Percentiles rank a stretch among this genome's conserved stretches.
These are phyloP conservation scores for Amia ocellicauda DNA, from an alignment of 2,113 vertebrate species.

Conservation along the genomic window DNA sequence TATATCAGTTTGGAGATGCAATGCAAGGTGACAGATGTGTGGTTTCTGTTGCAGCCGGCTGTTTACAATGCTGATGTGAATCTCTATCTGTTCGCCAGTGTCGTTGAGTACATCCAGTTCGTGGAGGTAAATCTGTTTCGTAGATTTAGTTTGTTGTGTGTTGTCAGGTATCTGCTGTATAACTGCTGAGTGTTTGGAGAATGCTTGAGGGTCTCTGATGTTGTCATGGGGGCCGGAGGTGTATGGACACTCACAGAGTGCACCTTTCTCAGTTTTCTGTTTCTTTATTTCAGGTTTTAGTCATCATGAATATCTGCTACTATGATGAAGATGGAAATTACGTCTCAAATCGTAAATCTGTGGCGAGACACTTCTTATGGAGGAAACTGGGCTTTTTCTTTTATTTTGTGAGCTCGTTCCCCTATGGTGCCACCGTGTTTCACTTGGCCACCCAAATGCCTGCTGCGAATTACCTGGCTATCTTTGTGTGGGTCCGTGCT, in stretches of 20 bases:
- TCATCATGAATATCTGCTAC: conserved; percentile 30
- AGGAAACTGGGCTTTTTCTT: conserved; percentile 25
- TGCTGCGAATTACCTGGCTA: neutral
- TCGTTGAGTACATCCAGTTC: conserved; percentile 21
- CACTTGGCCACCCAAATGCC: neutral
- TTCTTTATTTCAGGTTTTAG: conserved; percentile 17
- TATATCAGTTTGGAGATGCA: too few species aligned
- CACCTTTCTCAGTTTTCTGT: neutral
- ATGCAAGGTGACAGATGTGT: too few species aligned
- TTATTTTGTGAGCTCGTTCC: conserved; percentile 26
- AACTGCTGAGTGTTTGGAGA: neutral
- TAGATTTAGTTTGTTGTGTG: neutral
- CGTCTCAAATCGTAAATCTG: conserved; percentile 23
- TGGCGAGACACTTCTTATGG: conserved; percentile 19
- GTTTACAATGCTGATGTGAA: neutral
- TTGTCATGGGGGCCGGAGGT: too few species aligned
- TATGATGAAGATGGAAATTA: conserved; percentile 22
- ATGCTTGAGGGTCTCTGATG: too few species aligned
- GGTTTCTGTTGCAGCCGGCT: conserved; percentile 1
- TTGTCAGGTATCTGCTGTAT: neutral
- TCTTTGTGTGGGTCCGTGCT: conserved; percentile 16
- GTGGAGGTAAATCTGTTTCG: conserved; percentile 19
- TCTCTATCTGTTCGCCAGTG: conserved; percentile 9
- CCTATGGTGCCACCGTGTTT: conserved; percentile 11
- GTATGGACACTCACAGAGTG: too few species aligned